These are phyloP conservation scores for Uropsilus gracilis DNA, from an alignment of 2,113 vertebrate genomes.

Conservation along the genomic window DNA sequence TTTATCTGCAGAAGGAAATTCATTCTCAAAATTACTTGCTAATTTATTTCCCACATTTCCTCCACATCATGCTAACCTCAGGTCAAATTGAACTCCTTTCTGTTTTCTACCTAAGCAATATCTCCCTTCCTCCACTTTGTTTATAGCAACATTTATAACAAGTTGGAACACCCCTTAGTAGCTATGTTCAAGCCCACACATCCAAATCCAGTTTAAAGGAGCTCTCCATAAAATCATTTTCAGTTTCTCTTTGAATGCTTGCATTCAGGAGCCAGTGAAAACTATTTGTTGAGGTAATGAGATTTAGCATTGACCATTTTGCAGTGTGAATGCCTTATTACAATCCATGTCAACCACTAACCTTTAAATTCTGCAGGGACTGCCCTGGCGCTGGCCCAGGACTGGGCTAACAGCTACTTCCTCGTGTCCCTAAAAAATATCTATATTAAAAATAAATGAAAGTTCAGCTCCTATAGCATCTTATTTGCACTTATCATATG, in stretches of 20 bases:
- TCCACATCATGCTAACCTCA: neutral
- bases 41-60: constrained; percentile 5
- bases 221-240: neutral
- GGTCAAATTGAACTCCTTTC: neutral
- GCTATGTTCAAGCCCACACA: neutral
- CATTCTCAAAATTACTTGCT: neutral
- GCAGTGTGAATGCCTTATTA: neutral
- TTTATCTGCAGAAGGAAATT: constrained; percentile 43
- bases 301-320: neutral
- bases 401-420: neutral
- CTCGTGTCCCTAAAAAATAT: neutral
- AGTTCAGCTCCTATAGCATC: neutral
- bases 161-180: neutral
- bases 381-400: too few species aligned
- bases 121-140: neutral
- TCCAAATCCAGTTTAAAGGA: neutral
- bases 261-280: neutral
- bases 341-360: neutral
- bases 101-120: neutral
- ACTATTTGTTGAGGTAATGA: neutral
- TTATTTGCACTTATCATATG: neutral
- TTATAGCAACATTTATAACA: neutral
- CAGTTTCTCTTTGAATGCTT: neutral
- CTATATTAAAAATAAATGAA: neutral
- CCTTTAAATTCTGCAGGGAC: neutral